A percentile compares a stretch with the other conserved stretches of the same genome.
Conservation (phyloP, 23 tunicate species). For the Botrylloides violaceus region DNA sequence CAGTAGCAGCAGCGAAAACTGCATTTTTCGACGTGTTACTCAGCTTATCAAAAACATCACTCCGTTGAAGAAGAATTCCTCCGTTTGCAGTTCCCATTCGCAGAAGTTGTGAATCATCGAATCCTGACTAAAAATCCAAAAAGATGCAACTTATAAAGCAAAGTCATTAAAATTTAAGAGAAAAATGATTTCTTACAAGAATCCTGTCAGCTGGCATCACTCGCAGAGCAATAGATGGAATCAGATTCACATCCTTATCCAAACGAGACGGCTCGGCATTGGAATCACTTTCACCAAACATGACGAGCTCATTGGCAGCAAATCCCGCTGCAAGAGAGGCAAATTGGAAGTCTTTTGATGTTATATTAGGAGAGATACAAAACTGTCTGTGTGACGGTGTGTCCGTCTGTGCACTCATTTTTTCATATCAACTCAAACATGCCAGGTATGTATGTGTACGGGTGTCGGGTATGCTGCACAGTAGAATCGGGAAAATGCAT, state of each 20-base stretch:
- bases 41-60: constrained; percentile 22
- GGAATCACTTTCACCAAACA: constrained; percentile 1
- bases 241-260: constrained; percentile 3
- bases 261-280: neutral
- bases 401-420: too few species aligned
- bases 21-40: constrained; percentile 23
- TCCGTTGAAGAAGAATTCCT: constrained; percentile 7
- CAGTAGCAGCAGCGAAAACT: constrained; percentile 33
- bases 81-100: constrained; percentile 27
- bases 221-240: neutral
- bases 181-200: neutral
- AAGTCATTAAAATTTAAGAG: neutral
- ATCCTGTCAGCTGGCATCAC: constrained; percentile 19
- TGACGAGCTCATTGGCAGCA: neutral
- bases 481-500: too few species aligned
- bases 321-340: constrained; percentile 4
- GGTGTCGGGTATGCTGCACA: too few species aligned
- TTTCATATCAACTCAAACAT: too few species aligned
- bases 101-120: constrained; percentile 17
- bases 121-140: constrained; percentile 15
- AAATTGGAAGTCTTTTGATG: too few species aligned
- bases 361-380: too few species aligned
- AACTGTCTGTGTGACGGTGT: too few species aligned
- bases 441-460: too few species aligned
- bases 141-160: neutral